phyloP scores from a whole-genome alignment of 2,888 invertebrate species.

The Lithophane semibrunnea region DNA sequence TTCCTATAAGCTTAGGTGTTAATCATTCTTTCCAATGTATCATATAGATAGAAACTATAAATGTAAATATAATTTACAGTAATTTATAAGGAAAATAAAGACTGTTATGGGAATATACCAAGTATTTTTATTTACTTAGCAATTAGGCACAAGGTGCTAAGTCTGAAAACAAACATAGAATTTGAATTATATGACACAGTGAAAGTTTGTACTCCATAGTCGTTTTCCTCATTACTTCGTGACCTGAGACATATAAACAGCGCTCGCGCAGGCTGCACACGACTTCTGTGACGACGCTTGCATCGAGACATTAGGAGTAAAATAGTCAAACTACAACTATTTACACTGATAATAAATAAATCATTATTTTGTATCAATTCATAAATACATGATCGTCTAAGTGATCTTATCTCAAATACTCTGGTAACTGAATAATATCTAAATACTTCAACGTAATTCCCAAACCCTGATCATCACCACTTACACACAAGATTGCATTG shows the following conservation, averaged over 20 bases:
- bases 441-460: constrained; percentile 9
- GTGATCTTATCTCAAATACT: constrained; percentile 15
- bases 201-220: neutral
- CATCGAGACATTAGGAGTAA: neutral
- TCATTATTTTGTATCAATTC: constrained; percentile 3
- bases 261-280: neutral
- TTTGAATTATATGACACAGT: neutral
- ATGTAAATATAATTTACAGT: constrained; percentile 75
- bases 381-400: constrained; percentile 2
- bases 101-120: constrained; percentile 85
- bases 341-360: constrained; percentile 4
- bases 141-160: constrained; percentile 5
- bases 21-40: constrained; percentile 63
- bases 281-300: neutral
- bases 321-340: constrained; percentile 4
- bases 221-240: neutral
- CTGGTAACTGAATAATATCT: constrained; percentile 12
- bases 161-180: neutral
- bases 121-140: constrained; percentile 55
- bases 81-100: constrained; percentile 85
- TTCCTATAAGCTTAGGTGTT: constrained; percentile 57
- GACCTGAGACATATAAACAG: neutral
- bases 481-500: constrained; percentile 3
- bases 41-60: constrained; percentile 57
- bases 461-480: neutral